A percentile compares a stretch with the other conserved stretches of the same genome.
These are phyloP conservation scores for Neopipo cinnamomea DNA, from an alignment of 2,113 vertebrate genomes.

Conservation along the genomic window DNA sequence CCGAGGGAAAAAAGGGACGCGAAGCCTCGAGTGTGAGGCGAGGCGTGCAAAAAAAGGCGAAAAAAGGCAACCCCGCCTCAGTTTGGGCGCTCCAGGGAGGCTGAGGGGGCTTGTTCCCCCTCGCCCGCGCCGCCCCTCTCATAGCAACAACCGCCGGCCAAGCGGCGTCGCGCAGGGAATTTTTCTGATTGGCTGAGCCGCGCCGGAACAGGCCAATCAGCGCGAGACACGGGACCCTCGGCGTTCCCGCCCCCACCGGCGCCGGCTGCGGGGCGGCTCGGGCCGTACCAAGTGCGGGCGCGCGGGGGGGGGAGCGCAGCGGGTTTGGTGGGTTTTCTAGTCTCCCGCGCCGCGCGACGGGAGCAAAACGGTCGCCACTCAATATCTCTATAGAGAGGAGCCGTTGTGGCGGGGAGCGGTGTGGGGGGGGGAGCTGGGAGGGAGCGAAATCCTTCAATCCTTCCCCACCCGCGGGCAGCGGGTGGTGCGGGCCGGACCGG, in stretches of 20 bases:
- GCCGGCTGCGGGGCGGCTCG: not conserved
- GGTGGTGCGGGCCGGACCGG: not conserved
- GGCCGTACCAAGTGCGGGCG: not conserved
- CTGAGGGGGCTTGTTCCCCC: not conserved
- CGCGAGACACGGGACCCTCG: conserved; percentile 40
- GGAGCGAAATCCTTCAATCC: no score
- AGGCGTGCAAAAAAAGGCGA: fast-evolving
- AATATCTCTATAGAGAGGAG: fast-evolving
- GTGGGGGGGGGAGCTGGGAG: fast-evolving
- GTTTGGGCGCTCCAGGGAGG: fast-evolving
- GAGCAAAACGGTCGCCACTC: fast-evolving
- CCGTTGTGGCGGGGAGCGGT: fast-evolving
- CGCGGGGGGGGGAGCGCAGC: fast-evolving
- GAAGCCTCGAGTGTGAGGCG: fast-evolving
- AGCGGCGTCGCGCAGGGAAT: no score
- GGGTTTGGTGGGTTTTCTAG: fast-evolving
- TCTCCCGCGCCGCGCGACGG: fast-evolving
- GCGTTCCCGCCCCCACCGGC: not conserved
- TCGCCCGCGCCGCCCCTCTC: not conserved
- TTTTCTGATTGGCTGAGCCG: conserved; percentile 18
- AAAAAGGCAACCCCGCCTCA: fast-evolving
- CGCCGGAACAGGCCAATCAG: not conserved
- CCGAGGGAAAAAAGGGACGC: no score
- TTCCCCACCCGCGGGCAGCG: no score
- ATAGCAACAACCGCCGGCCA: not conserved